phyloP scores from a whole-genome alignment of 2,797 vertebrate genomes.

The Phrynocephalus guinanensis region DNA sequence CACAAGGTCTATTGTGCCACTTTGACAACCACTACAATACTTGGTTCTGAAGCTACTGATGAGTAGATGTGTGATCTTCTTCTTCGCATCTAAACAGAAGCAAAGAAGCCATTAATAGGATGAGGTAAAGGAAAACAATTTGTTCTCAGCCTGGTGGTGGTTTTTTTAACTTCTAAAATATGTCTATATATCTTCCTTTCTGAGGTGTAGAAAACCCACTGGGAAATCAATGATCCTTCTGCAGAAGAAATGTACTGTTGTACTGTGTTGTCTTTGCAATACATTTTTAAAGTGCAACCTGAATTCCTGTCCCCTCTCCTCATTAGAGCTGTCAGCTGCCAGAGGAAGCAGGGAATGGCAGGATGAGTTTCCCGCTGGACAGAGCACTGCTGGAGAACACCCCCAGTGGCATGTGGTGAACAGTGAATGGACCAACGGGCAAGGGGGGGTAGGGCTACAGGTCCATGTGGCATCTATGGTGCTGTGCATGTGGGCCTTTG shows the following conservation, averaged over 20 bases:
- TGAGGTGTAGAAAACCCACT: constrained; percentile 9
- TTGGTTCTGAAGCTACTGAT: constrained; percentile 44
- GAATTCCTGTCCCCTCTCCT: neutral
- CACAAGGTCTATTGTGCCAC: constrained; percentile 50
- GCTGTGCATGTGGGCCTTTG: too few relatives aligned
- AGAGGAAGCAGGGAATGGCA: too few relatives aligned
- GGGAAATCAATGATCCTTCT: constrained; percentile 28
- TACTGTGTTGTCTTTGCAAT: neutral
- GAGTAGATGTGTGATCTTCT: neutral
- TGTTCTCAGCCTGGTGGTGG: constrained; percentile 4
- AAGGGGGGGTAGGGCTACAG: too few relatives aligned
- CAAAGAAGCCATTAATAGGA: constrained; percentile 46
- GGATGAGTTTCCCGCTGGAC: too few relatives aligned
- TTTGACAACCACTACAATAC: constrained; percentile 44
- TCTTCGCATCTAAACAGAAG: constrained; percentile 11
- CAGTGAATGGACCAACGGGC: too few relatives aligned
- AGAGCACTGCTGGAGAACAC: too few relatives aligned
- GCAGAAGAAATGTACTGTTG: constrained; percentile 2
- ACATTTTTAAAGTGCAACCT: neutral
- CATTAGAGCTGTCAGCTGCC: too few relatives aligned
- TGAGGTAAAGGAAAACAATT: constrained; percentile 1
- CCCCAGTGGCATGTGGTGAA: too few relatives aligned
- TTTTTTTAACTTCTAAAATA: constrained; percentile 46
- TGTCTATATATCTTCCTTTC: constrained; percentile 18
- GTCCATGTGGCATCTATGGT: too few relatives aligned